Conservation (phyloP, 2,797 vertebrate species). For the Triplophysa yarkandensis region DNA sequence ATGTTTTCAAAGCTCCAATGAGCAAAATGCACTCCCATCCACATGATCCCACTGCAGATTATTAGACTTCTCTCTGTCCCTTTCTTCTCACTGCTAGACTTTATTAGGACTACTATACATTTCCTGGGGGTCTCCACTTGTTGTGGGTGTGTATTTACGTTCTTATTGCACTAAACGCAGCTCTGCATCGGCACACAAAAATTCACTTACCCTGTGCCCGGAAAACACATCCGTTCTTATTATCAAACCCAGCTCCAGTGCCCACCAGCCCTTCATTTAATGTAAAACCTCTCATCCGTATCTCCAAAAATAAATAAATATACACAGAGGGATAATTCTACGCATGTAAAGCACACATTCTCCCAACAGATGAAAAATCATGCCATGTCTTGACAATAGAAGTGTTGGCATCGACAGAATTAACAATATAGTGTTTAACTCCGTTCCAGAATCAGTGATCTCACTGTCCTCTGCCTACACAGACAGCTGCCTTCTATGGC, state of each 20-base stretch:
- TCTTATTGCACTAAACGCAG: background rate
- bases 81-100: background rate
- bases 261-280: slow-evolving; percentile 9
- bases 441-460: background rate
- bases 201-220: slow-evolving; percentile 10
- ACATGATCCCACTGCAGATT: background rate
- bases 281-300: slow-evolving; percentile 2
- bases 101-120: background rate
- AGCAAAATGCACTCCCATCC: background rate
- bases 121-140: slow-evolving; percentile 9
- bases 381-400: background rate
- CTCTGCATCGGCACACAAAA: slow-evolving; percentile 12
- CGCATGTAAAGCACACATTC: background rate
- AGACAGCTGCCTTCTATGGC: background rate
- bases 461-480: background rate
- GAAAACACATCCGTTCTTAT: slow-evolving; percentile 33
- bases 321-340: slow-evolving; percentile 2
- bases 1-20: background rate
- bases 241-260: background rate
- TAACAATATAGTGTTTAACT: background rate
- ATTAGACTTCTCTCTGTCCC: background rate
- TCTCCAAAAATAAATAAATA: background rate
- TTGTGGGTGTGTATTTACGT: background rate
- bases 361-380: background rate
- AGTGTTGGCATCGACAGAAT: background rate